These are phyloP conservation scores for Rhinoraja longicauda DNA, from an alignment of 2,797 vertebrate species.

Conservation along the genomic window DNA sequence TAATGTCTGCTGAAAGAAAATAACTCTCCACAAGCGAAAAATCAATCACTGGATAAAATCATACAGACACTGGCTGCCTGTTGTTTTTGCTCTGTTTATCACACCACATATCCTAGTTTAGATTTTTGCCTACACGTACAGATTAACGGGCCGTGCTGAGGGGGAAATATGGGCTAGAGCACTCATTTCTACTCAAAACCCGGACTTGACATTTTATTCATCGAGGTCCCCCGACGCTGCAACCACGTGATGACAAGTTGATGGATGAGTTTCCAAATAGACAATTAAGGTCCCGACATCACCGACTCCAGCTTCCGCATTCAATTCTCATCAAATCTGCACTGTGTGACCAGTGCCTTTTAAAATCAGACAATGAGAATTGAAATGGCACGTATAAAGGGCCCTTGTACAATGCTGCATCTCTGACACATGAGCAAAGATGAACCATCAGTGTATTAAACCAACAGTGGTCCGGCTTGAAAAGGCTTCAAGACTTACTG, in stretches of 20 bases:
- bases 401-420: not conserved
- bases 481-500: constrained; percentile 10
- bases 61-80: not conserved
- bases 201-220: constrained; percentile 56
- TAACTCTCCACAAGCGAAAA: not conserved
- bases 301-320: constrained; percentile 44
- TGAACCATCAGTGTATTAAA: not conserved
- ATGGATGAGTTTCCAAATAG: constrained; percentile 59
- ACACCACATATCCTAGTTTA: not conserved
- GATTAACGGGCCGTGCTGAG: too few species aligned
- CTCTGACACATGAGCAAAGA: not conserved
- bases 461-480: not conserved
- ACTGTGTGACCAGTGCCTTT: not conserved
- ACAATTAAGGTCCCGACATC: constrained; percentile 59
- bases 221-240: constrained; percentile 54
- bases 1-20: not conserved
- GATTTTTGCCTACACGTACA: not conserved
- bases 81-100: not conserved
- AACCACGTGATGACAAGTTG: constrained; percentile 58
- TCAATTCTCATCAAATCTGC: constrained; percentile 44
- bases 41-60: not conserved
- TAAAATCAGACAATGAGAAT: constrained; percentile 24
- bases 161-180: not conserved
- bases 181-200: constrained; percentile 50
- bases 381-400: not conserved